Conservation (phyloP, 1,140 invertebrate species). For the Drosophila mauritiana region DNA sequence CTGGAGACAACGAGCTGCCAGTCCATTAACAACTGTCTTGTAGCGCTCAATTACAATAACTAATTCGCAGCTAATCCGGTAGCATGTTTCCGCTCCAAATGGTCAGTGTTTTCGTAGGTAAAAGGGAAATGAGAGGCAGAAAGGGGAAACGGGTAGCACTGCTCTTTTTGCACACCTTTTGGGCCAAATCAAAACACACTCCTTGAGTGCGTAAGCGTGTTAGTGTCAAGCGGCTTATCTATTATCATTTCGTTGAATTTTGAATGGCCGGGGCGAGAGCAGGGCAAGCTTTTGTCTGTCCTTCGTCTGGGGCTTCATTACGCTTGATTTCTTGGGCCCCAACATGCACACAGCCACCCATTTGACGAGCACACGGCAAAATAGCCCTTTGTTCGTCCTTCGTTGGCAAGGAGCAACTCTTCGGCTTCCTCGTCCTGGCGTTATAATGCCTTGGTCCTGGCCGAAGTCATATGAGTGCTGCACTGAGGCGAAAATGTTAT, state of each 20-base stretch:
- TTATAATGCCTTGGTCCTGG: conserved; percentile 63
- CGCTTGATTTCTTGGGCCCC: conserved; percentile 72
- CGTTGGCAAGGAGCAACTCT: conserved; percentile 48
- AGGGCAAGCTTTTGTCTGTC: conserved; percentile 26
- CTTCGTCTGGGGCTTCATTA: conserved; percentile 63
- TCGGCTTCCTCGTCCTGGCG: conserved; percentile 41
- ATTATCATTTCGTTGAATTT: conserved; percentile 61
- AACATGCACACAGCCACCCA: conserved; percentile 26
- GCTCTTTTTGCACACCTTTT: conserved; percentile 20
- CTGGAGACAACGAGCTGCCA: background rate
- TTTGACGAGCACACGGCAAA: conserved; percentile 8
- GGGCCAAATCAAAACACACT: conserved; percentile 41
- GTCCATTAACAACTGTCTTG: conserved; percentile 29
- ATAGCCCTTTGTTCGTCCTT: conserved; percentile 64
- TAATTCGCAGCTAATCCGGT: conserved; percentile 37
- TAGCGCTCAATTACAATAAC: conserved; percentile 32
- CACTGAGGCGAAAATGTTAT: conserved; percentile 20
- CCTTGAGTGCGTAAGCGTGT: conserved; percentile 44
- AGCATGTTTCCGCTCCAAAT: conserved; percentile 33
- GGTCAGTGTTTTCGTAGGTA: conserved; percentile 14
- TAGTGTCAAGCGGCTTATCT: conserved; percentile 46
- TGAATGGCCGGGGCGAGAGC: conserved; percentile 14
- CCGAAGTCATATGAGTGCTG: conserved; percentile 63
- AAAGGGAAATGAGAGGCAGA: background rate
- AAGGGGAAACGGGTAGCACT: background rate